A percentile compares a stretch with the other conserved stretches of the same genome.
Evolutionary conservation across 2,113 vertebrate genomes (phyloP).

Genomic region (Monarcha castaneiventris): DNA sequence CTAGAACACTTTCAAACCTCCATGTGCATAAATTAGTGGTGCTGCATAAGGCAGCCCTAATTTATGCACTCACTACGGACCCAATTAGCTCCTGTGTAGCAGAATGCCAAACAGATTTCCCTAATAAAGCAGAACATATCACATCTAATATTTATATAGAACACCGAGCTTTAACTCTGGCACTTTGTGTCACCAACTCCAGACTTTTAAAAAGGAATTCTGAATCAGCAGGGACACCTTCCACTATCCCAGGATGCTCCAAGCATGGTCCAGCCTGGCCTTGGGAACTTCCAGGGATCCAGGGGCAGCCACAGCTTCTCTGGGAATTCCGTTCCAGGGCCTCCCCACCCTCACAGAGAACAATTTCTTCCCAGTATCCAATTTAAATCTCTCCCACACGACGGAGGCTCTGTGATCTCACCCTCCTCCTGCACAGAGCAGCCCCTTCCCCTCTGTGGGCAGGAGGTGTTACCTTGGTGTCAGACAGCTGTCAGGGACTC

Average conservation of each 20-base stretch:
- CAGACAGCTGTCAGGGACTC: background rate
- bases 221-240: background rate
- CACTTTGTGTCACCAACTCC: background rate
- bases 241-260: fast-evolving
- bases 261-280: background rate
- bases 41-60: constrained; percentile 23
- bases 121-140: background rate
- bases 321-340: background rate
- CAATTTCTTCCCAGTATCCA: background rate
- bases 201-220: background rate
- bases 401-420: background rate
- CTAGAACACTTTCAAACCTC: background rate
- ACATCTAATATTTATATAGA: background rate
- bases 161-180: background rate
- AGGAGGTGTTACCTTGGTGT: no score
- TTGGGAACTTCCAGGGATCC: background rate
- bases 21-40: background rate
- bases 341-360: fast-evolving
- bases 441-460: background rate
- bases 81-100: constrained; percentile 21
- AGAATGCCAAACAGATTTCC: constrained; percentile 40
- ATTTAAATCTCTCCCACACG: background rate
- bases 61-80: background rate
- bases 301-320: background rate
- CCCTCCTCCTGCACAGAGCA: background rate